These are phyloP conservation scores for Chelmon rostratus DNA, from an alignment of 2,797 vertebrate genomes.

Conservation along the genomic window DNA sequence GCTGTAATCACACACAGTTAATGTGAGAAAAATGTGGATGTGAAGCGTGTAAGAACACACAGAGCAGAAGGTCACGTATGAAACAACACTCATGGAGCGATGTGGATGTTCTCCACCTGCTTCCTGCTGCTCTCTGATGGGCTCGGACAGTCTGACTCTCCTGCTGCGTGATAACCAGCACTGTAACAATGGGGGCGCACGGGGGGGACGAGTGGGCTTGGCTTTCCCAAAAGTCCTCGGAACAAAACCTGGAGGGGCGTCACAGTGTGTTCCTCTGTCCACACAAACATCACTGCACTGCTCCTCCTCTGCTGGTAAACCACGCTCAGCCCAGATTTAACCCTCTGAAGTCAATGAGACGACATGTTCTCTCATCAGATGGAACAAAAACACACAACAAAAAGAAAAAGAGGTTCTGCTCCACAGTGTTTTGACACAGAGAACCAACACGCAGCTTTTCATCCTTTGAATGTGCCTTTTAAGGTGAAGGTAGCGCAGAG, in stretches of 20 bases:
- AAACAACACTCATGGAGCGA: background rate
- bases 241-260: background rate
- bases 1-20: background rate
- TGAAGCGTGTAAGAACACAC: background rate
- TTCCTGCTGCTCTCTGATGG: background rate
- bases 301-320: conserved; percentile 8
- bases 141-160: background rate
- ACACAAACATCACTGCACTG: background rate
- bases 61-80: background rate
- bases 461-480: too few species aligned
- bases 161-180: background rate
- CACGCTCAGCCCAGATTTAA: background rate
- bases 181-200: background rate
- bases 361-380: background rate
- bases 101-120: background rate
- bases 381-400: background rate
- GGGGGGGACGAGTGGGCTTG: background rate
- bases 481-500: too few species aligned
- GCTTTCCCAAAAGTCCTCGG: background rate
- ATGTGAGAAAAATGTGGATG: background rate
- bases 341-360: background rate
- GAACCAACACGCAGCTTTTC: too few species aligned
- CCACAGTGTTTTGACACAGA: too few species aligned
- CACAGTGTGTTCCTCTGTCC: conserved; percentile 2
- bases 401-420: too few species aligned